phyloP scores from a whole-genome alignment of 2,888 invertebrate genomes.

The Parnassius orleans region DNA sequence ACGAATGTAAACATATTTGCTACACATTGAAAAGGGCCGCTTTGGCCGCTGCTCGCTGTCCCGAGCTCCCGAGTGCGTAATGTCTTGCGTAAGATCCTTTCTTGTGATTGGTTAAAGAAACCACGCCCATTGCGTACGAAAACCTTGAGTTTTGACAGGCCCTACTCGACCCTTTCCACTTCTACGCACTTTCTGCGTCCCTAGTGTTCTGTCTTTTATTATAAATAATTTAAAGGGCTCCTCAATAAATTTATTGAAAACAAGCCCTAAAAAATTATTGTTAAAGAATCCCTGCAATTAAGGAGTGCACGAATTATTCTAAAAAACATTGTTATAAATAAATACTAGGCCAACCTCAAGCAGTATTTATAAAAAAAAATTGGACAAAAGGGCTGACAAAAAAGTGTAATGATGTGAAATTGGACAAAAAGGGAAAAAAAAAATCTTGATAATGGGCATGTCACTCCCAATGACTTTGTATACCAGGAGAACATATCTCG shows the following conservation, averaged over 20 bases:
- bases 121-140: conserved; percentile 75
- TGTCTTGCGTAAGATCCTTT: conserved; percentile 65
- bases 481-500: conserved; percentile 66
- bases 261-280: conserved; percentile 25
- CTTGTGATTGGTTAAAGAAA: conserved; percentile 63
- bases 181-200: conserved; percentile 61
- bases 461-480: conserved; percentile 82
- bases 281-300: too few species aligned
- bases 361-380: neutral
- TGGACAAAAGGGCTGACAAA: neutral
- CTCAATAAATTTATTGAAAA: conserved; percentile 44
- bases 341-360: too few species aligned
- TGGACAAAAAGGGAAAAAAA: neutral
- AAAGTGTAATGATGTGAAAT: neutral
- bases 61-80: conserved; percentile 47
- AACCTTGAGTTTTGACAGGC: conserved; percentile 71
- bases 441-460: conserved; percentile 74
- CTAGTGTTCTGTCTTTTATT: conserved; percentile 79
- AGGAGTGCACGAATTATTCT: too few species aligned
- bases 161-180: conserved; percentile 68
- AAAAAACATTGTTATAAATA: too few species aligned
- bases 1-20: too few species aligned
- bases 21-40: conserved; percentile 35
- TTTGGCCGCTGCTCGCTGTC: too few species aligned
- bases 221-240: conserved; percentile 81